Evolutionary conservation across 2,797 vertebrate species (phyloP), one percentile per base, ranked within the genome.

Genomic region (Girardinus metallicus): DNA sequence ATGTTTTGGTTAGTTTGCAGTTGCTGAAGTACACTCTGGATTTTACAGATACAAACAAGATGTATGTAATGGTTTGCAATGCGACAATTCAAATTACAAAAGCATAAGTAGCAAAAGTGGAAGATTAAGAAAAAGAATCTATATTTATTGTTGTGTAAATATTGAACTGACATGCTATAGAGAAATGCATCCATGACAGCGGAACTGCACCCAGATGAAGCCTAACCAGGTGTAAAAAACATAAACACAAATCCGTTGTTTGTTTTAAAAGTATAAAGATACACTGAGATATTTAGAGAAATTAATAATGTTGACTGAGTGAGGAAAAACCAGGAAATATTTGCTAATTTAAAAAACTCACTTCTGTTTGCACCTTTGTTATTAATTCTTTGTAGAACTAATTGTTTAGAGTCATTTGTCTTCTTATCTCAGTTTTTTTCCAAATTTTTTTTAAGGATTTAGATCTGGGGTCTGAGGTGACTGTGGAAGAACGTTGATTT

Each of bases 21-120:
- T 77, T 64, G 85, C 83, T 79, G 78, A 87, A 70, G 41, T 11
- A 0, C 36, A 70, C 55, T 46, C 12, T 68, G 44, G 2, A 36
- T 68, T 39, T 77, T 68, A 3, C 5, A 18, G 26, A 1, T 29
- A 74, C 31, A 79, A 71, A 23, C 49, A 62, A 16, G 1, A 57
- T 51, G 68, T n/a, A 29, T 81, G 36, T 29, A 51, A 49, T 16
- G n/a, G 6, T 41, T 31, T 39, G 29, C n/a, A 21, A 6, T 43
- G 34, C 21, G 13, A 34, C 21, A 66, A 9, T 26, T 43, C 11
- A 47, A 47, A 18, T 46, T n/a, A 16, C 4, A 70, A 36, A 15
- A 53, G 7, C 9, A 39, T 3, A 26, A 36, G n/a, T 18, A 26
- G 39, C 4, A 43, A 71, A 15, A 26, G 21, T 53, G n/a, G 73